These are phyloP conservation scores for rat (Rattus norvegicus) DNA, from an alignment of 2,113 vertebrate genomes.

Conservation along the genomic window DNA sequence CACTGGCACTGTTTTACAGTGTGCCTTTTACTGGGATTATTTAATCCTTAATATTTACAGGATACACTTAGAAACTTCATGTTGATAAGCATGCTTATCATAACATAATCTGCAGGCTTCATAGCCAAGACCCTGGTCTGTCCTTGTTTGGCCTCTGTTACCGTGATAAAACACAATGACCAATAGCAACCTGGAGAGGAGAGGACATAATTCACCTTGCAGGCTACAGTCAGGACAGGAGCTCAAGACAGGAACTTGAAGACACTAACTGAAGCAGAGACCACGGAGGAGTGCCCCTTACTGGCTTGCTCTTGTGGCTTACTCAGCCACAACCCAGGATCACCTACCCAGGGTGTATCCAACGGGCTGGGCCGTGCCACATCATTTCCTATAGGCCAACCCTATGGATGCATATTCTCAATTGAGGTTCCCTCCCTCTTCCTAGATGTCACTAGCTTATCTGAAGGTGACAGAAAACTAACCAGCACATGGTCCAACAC, in stretches of 20 bases:
- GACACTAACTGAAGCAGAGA: background rate
- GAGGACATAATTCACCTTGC: background rate
- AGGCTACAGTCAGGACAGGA: background rate
- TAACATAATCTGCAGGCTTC: background rate
- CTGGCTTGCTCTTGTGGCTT: background rate
- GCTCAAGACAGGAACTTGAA: background rate
- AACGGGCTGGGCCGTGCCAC: background rate
- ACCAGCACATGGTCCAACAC: too few species aligned
- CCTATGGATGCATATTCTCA: background rate
- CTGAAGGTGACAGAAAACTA: background rate
- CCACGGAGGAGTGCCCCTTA: background rate
- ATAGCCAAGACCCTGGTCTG: background rate
- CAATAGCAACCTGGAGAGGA: background rate
- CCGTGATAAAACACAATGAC: background rate
- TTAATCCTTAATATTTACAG: background rate
- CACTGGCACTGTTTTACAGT: rapidly evolving
- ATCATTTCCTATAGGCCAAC: background rate
- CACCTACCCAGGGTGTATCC: background rate
- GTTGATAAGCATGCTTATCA: background rate
- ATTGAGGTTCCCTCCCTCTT: background rate
- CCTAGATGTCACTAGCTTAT: background rate
- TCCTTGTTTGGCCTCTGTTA: background rate
- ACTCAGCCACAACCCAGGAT: background rate
- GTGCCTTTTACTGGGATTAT: too few species aligned
- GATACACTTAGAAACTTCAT: background rate